Conservation (phyloP, 2,797 vertebrate species). For the Coluber constrictor region DNA sequence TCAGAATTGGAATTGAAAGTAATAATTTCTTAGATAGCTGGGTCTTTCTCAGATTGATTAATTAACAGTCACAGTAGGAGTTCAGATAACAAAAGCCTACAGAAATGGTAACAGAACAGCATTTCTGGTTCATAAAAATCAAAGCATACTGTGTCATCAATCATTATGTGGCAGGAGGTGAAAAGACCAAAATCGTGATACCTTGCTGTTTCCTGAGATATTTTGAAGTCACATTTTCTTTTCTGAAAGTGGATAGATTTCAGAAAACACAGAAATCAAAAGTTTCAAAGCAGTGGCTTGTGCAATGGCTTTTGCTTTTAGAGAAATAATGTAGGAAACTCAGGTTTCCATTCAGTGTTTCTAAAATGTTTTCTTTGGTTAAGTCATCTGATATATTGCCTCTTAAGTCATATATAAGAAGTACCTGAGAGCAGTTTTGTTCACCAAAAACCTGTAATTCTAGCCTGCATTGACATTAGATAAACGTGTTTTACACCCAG, state of each 20-base stretch:
- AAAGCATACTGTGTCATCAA: conserved; percentile 36
- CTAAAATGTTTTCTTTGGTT: conserved; percentile 35
- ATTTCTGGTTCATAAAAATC: conserved; percentile 56
- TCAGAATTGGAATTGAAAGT: conserved; percentile 43
- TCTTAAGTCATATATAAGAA: conserved; percentile 35
- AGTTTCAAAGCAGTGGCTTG: not conserved
- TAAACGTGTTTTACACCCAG: conserved; percentile 23
- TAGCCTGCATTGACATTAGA: conserved; percentile 19
- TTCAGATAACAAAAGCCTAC: conserved; percentile 59
- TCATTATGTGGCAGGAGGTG: conserved; percentile 28
- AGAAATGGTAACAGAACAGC: conserved; percentile 50
- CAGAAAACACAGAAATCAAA: not conserved
- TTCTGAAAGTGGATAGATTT: not conserved
- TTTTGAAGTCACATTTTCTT: not conserved
- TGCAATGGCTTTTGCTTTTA: not conserved
- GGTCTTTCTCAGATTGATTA: conserved; percentile 78
- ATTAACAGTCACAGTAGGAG: conserved; percentile 72
- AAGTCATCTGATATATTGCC: conserved; percentile 13
- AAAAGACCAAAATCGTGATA: conserved; percentile 24
- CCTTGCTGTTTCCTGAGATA: conserved; percentile 28
- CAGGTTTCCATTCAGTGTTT: conserved; percentile 40
- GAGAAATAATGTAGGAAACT: conserved; percentile 36
- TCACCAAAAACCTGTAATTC: conserved; percentile 8
- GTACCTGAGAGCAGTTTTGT: conserved; percentile 25
- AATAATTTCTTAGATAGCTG: conserved; percentile 70